A percentile compares a stretch with the other conserved stretches of the same genome.
These are phyloP conservation scores for Agriopis marginaria DNA, from an alignment of 2,888 invertebrate species.

Conservation along the genomic window DNA sequence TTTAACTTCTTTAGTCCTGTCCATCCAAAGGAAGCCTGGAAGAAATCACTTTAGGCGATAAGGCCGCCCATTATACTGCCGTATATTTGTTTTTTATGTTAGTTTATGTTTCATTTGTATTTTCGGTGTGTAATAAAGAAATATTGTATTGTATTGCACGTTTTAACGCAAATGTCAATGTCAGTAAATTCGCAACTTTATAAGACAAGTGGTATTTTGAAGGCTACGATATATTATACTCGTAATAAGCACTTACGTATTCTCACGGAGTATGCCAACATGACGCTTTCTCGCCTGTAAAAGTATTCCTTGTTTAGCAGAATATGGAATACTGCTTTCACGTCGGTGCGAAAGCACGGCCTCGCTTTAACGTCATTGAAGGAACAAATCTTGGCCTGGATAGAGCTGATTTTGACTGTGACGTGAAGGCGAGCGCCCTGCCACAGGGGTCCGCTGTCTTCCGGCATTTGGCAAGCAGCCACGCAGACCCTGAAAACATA, in stretches of 20 bases:
- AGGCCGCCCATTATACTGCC: too few relatives aligned
- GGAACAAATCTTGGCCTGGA: conserved; percentile 55
- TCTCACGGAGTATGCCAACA: conserved; percentile 58
- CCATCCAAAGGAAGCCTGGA: too few relatives aligned
- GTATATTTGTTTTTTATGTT: too few relatives aligned
- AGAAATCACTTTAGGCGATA: too few relatives aligned
- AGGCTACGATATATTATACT: background rate
- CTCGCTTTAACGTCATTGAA: conserved; percentile 43
- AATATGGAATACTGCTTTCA: conserved; percentile 57
- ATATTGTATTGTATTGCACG: too few relatives aligned
- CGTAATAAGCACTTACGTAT: conserved; percentile 62
- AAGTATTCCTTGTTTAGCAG: conserved; percentile 65
- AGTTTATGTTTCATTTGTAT: too few relatives aligned
- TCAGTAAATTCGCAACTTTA: too few relatives aligned
- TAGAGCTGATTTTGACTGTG: conserved; percentile 44
- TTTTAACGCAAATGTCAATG: too few relatives aligned
- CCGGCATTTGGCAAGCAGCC: conserved; percentile 73
- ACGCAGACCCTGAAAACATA: conserved; percentile 68
- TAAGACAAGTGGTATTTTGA: too few relatives aligned
- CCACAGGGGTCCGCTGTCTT: conserved; percentile 61
- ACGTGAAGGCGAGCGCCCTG: conserved; percentile 62
- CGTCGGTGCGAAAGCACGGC: conserved; percentile 62
- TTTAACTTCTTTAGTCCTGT: too few relatives aligned
- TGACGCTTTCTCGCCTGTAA: conserved; percentile 50
- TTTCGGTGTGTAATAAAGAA: too few relatives aligned